Evolutionary conservation across 2,888 invertebrate genomes (phyloP), one percentile per base, ranked within the genome.

Genomic region (Eristalis pertinax): DNA sequence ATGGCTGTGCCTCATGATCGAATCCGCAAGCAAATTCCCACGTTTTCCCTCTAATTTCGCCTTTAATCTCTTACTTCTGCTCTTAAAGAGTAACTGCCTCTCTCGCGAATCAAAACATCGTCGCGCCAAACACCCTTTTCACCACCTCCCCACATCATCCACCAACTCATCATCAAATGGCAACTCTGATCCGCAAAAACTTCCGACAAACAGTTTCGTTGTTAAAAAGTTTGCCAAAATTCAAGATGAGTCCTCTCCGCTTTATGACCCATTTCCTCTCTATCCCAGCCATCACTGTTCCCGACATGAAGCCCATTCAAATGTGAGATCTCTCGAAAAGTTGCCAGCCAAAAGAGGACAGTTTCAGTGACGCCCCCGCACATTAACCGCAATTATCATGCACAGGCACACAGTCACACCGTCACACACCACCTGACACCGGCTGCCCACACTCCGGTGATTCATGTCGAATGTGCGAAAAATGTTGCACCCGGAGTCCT

Each of bases 371-470:
- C 43, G 50, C 19, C 19, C 8, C 19, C 65, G 69, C 74, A n/a
- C n/a, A 84, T 79, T 79, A 84, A 79, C 73, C 69, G 70, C 73
- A 84, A 84, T 79, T 84, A 84, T 84, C 74, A 84, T 84, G 67
- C 78, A 79, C 64, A 67, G 78, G 19, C 15, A 43, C 26, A 26
- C 26, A 2, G 26, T n/a, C n/a, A n/a, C 26, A 26, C 26, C 26
- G 26, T 26, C 26, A n/a, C n/a, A n/a, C 32, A n/a, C 70, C 19
- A 13, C 7, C 19, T 8, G 35, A 15, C 35, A 50, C 22, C 32
- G 26, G 26, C 43, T 50, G 22, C 24, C 35, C 32, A 19, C 8
- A 24, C 19, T 5, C 60, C 22, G 11, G 13, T 32, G 63, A 75
- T 58, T 19, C 58, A 63, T 8, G n/a, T n/a, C n/a, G 68, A 69